Evolutionary conservation across 2,113 vertebrate species (phyloP).

Genomic region (Actinemys pallida): DNA sequence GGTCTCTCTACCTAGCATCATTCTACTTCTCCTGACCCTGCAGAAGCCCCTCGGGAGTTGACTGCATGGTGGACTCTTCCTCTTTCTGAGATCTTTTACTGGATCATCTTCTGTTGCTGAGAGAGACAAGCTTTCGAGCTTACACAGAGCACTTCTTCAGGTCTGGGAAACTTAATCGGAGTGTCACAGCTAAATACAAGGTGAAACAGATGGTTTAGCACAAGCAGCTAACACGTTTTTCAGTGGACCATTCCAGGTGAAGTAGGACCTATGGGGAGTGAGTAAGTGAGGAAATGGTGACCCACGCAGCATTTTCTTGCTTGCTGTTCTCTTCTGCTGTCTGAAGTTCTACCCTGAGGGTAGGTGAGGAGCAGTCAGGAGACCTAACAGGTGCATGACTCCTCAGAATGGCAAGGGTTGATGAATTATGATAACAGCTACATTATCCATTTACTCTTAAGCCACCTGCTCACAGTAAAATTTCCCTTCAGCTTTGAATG

Average conservation of each 20-base stretch:
- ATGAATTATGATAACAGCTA: neutral
- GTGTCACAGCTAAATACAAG: neutral
- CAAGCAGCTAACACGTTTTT: neutral
- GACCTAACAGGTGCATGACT: neutral
- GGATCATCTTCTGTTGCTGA: neutral
- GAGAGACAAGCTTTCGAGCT: neutral
- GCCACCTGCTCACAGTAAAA: neutral
- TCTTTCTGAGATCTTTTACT: neutral
- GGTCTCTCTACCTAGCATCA: accelerated
- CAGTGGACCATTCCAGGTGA: neutral
- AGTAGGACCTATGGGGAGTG: neutral
- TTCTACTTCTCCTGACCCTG: neutral
- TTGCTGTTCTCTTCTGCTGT: neutral
- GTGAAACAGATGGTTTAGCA: neutral
- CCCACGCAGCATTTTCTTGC: neutral
- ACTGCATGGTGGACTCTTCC: accelerated
- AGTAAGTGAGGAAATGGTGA: neutral
- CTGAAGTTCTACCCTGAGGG: neutral
- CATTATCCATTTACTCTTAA: neutral
- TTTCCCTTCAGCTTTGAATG: neutral
- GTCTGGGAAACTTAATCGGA: neutral
- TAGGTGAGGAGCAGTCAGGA: neutral
- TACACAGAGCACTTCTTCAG: neutral
- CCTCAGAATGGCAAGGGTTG: neutral
- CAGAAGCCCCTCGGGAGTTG: neutral